phyloP scores from a whole-genome alignment of 2,888 invertebrate genomes.

The Scrobipalpa costella region DNA sequence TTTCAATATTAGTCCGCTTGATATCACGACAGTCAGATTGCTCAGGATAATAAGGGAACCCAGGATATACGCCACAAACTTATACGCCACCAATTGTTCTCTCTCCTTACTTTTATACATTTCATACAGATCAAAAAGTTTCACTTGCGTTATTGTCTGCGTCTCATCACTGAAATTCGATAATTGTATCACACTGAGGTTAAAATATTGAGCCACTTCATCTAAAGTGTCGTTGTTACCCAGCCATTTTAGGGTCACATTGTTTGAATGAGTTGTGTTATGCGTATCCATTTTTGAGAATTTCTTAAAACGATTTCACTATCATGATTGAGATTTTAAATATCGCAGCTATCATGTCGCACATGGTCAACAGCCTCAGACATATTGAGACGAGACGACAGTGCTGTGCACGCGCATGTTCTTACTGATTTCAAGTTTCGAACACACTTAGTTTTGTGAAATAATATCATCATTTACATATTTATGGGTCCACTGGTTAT shows the following conservation, averaged over 20 bases:
- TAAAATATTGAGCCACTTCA: slow-evolving; percentile 52
- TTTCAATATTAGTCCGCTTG: slow-evolving; percentile 83
- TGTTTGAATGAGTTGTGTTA: slow-evolving; percentile 4
- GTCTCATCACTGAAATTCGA: slow-evolving; percentile 40
- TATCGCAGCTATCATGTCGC: neutral
- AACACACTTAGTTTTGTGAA: neutral
- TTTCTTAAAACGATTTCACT: neutral
- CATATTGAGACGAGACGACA: slow-evolving; percentile 2
- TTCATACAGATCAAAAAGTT: slow-evolving; percentile 58
- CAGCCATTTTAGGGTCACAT: slow-evolving; percentile 12
- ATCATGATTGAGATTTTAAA: neutral
- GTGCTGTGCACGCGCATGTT: slow-evolving; percentile 41
- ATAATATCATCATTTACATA: neutral
- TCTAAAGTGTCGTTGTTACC: slow-evolving; percentile 46
- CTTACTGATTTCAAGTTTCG: slow-evolving; percentile 10
- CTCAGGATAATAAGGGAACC: slow-evolving; percentile 79
- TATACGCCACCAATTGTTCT: slow-evolving; percentile 73
- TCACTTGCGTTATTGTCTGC: slow-evolving; percentile 49
- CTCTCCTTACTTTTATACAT: slow-evolving; percentile 57
- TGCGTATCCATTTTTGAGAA: slow-evolving; percentile 16
- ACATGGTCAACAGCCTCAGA: slow-evolving; percentile 10
- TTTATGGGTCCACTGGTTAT: slow-evolving; percentile 5
- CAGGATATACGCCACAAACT: slow-evolving; percentile 78
- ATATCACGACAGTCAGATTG: slow-evolving; percentile 83
- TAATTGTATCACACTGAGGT: slow-evolving; percentile 43